Evolutionary conservation across 1,140 invertebrate species (phyloP), one percentile per base, ranked within the genome.

Genomic region (Phenacoccus solenopsis): DNA sequence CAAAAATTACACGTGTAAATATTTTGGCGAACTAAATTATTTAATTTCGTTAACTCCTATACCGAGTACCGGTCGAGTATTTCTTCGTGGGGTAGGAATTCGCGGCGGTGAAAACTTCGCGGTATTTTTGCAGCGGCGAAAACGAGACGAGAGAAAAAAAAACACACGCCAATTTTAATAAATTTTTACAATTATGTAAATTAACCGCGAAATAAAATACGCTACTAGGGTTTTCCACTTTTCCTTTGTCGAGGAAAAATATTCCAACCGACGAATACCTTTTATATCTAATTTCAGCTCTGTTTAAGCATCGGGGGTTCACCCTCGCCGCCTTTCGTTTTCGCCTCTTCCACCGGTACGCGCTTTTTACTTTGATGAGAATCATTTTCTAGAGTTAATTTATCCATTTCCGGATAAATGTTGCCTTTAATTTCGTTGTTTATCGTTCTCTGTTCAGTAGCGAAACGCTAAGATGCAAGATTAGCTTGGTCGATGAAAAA

Each of bases 121-220:
- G n/a, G n/a, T n/a, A n/a, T n/a, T n/a, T n/a, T 32, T 32, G 30
- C 30, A 32, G 13, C 16, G 16, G 3, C 20, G 38, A 49, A 49
- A 49, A 49, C 30, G 20, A 3, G 12, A 49, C 38, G 38, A 16
- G 13, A 49, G 38, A 49, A 49, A 49, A 32, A 32, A 32, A 49
- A 49, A 49, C 13, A 49, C 20, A 49, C 38, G 4, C 30, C 38
- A 16, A 9, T 49, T 49, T 49, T 49, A 49, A 49, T 49, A 49
- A 49, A 49, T 49, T 49, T 49, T 49, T 49, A 49, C 38, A 49
- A 49, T 49, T 49, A 49, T 49, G 38, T 49, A 49, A 49, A 49
- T 49, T 49, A 49, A 49, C 38, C 38, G 38, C 38, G 16, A 49
- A 49, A 49, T 49, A n/a, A 49, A 49, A 49, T 49, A 49, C 38